Conservation (phyloP, 1,140 invertebrate species). For the Limonius californicus region DNA sequence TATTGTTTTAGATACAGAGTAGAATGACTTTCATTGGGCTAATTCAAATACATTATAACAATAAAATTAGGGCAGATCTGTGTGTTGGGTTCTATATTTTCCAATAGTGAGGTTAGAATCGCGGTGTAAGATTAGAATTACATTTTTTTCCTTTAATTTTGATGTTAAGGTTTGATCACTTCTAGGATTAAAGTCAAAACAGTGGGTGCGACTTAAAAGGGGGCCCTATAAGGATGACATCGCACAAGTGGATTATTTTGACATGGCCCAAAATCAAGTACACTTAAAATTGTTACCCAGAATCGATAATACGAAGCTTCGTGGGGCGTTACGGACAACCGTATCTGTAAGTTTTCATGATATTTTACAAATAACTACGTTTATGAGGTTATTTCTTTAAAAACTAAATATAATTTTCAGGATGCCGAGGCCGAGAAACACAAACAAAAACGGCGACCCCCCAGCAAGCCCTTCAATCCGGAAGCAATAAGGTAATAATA, state of each 20-base stretch:
- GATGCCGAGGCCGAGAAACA: slow-evolving; percentile 78
- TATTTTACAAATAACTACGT: too few species aligned
- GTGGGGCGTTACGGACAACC: slow-evolving; percentile 77
- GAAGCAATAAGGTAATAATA: slow-evolving; percentile 78
- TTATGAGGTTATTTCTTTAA: not conserved
- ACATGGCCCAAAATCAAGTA: slow-evolving; percentile 96
- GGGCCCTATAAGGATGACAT: slow-evolving; percentile 97
- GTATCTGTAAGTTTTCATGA: slow-evolving; percentile 51
- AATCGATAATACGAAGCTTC: slow-evolving; percentile 89
- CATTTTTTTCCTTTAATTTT: too few species aligned
- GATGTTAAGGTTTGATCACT: too few species aligned
- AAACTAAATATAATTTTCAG: slow-evolving; percentile 35
- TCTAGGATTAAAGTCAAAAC: slow-evolving; percentile 76
- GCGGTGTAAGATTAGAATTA: too few species aligned
- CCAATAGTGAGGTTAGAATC: too few species aligned
- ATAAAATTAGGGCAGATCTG: too few species aligned
- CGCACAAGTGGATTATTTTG: too few species aligned
- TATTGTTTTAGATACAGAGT: too few species aligned
- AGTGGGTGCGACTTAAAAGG: too few species aligned
- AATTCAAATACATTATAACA: too few species aligned
- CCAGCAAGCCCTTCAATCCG: slow-evolving; percentile 90
- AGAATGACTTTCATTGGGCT: too few species aligned
- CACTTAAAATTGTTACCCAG: slow-evolving; percentile 92
- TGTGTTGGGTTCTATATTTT: too few species aligned
- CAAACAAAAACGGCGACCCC: slow-evolving; percentile 83